Evolutionary conservation across 2,113 vertebrate species (phyloP), one percentile per base, ranked within the genome.

Genomic region (Python bivittatus): DNA sequence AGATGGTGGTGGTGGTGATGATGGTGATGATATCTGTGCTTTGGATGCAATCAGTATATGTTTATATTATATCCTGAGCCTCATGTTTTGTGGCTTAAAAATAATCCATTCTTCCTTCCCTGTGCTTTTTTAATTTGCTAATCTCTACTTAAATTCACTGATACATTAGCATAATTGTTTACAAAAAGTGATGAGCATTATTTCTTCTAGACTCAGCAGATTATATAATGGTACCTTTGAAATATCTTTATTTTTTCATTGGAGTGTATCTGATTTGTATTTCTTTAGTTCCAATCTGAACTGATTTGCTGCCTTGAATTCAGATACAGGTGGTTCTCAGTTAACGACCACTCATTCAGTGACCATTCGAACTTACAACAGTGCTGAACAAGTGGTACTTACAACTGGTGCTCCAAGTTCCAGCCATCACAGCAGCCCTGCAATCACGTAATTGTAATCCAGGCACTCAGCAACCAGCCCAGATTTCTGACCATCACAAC

Each of bases 71-170:
- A 79, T 89, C 13, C n/a, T 88, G 48, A 6, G 48, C 48, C 48
- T 48, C 57, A 23, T 92, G 48, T 27, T 83, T 94, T 87, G 92
- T 44, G 27, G n/a, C 33, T 60, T 56, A 33, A 25, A 91, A 54
- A 68, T 33, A 64, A 20, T 90, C 29, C 52, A 52, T 33, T 12
- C 25, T 2, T n/a, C 33, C 38, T 88, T 83, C 15, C 48, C 1
- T 23, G 2, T 54, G 2, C 27, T 27, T 72, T 20, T 13, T 20
- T 64, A 64, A 61, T 12, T 54, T 86, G 48, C 48, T 48, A 48
- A 48, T 48, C 48, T 48, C 48, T 6, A 48, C 48, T 48, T 48
- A 48, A 48, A 48, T 48, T 48, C 27, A 53, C 0, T 61, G 48
- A 86, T 57, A 90, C 44, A 23, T 86, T 89, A 13, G 11, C 23